These are phyloP conservation scores for Peribatodes rhomboidaria DNA, from an alignment of 2,888 invertebrate genomes.

Conservation along the genomic window DNA sequence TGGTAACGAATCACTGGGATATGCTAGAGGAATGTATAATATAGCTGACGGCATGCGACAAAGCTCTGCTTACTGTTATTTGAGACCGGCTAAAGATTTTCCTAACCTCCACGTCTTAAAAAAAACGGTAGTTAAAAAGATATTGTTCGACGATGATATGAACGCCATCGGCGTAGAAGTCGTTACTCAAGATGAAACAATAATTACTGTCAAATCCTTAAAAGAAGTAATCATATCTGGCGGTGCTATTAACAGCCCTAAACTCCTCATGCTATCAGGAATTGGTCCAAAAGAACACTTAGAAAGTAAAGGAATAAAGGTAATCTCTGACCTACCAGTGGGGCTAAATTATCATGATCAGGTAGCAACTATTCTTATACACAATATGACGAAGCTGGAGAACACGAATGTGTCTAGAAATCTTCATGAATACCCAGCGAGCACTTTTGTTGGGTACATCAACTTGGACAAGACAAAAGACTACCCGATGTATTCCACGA, in stretches of 20 bases:
- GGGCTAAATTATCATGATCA: conserved; percentile 62
- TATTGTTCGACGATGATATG: conserved; percentile 57
- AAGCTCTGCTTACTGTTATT: conserved; percentile 55
- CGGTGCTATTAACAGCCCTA: conserved; percentile 60
- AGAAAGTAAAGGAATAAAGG: conserved; percentile 49
- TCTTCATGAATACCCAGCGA: conserved; percentile 68
- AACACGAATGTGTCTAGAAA: conserved; percentile 5
- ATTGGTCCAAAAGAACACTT: conserved; percentile 61
- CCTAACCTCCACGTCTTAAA: conserved; percentile 57
- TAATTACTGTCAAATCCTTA: conserved; percentile 48
- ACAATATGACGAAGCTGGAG: conserved; percentile 44
- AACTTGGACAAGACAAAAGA: conserved; percentile 49
- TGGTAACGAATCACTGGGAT: conserved; percentile 62
- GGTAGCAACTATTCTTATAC: conserved; percentile 34
- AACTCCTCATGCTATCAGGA: conserved; percentile 63
- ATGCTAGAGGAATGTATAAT: conserved; percentile 45
- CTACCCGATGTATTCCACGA: conserved; percentile 53
- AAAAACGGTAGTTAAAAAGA: conserved; percentile 54
- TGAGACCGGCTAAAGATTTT: conserved; percentile 50
- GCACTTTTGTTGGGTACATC: conserved; percentile 43
- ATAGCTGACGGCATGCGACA: conserved; percentile 49
- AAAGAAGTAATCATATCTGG: conserved; percentile 63
- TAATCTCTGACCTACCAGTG: conserved; percentile 59
- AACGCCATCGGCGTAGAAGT: conserved; percentile 57
- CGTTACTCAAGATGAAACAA: conserved; percentile 37